Evolutionary conservation across 2,888 invertebrate genomes (phyloP), one percentile per base, ranked within the genome.

Genomic region (Drosophila buzzatii): DNA sequence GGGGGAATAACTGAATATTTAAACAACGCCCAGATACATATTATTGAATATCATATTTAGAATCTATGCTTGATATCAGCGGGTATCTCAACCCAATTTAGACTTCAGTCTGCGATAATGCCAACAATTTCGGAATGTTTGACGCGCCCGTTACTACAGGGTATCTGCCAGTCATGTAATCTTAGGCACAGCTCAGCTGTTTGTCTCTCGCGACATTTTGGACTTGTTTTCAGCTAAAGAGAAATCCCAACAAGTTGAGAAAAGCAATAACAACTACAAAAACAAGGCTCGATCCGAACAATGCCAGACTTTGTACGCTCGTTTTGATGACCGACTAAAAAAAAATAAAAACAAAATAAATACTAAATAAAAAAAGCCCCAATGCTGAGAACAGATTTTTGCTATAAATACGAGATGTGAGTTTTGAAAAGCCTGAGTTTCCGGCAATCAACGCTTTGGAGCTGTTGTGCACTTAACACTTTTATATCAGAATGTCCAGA

Each of bases 401-500:
- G 76, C 76, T 85, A 85, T 83, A 88, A 80, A 82, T 76, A 82
- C 73, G 79, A 80, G 72, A 79, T 55, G 60, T 69, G 66, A 58
- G 64, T 60, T 58, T 63, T 52, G 72, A 45, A 57, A 58, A 39
- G 65, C 63, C 59, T 61, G 70, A 75, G 78, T 82, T 75, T 82
- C 72, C 75, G 73, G 72, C 79, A 52, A 73, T 67, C 80, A 68
- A 57, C 58, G 66, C 62, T 67, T n/a, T 70, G 61, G 70, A 68
- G 64, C 70, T 63, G 78, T 68, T 74, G 70, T 49, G 33, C 70
- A 64, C 4, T 64, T 63, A 31, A 58, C 42, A 16, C 6, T 57
- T 59, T 49, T 41, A 65, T 33, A 64, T 52, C 41, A 71, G 8
- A 70, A 90, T 91, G 90, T 57, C 82, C 44, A 89, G 84, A 76